Percentiles rank a stretch among this genome's conserved stretches.
phyloP scores from a whole-genome alignment of 2,888 invertebrate genomes.

The Mesorhabditis spiculigera region DNA sequence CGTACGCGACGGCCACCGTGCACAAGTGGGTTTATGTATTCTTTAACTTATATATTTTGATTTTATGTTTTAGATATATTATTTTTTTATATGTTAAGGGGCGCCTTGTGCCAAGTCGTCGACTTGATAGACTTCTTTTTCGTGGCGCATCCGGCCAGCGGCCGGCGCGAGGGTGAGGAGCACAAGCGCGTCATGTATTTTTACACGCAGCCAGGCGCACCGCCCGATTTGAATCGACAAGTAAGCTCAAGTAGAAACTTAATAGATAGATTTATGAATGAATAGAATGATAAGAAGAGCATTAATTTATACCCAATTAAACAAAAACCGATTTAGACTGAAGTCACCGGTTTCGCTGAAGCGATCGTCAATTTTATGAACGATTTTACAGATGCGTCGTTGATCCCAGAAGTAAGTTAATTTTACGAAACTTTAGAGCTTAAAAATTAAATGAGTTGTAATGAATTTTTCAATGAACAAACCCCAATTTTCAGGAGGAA shows the following conservation, averaged over 20 bases:
- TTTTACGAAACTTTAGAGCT: too few species aligned
- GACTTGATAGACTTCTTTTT: conserved; percentile 54
- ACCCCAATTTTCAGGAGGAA: conserved; percentile 14
- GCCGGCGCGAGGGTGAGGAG: conserved; percentile 49
- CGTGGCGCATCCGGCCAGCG: conserved; percentile 45
- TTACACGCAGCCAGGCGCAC: conserved; percentile 40
- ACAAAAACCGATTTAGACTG: conserved; percentile 65
- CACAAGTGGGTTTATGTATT: background rate
- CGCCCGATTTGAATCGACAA: conserved; percentile 24
- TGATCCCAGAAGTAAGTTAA: too few species aligned
- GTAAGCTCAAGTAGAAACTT: conserved; percentile 9
- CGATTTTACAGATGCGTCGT: conserved; percentile 28
- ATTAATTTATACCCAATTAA: background rate
- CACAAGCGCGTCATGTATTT: conserved; percentile 48
- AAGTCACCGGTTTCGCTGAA: conserved; percentile 88
- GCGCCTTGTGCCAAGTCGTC: conserved; percentile 16
- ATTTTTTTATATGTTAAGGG: too few species aligned
- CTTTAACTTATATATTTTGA: background rate
- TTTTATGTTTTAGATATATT: too few species aligned
- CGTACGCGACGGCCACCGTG: conserved; percentile 9
- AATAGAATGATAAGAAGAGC: background rate
- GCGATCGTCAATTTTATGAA: conserved; percentile 90
- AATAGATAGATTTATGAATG: conserved; percentile 7
- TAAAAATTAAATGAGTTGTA: too few species aligned
- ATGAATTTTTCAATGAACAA: background rate